These are phyloP conservation scores for Cygnus olor DNA, from an alignment of 2,797 vertebrate species.

Conservation along the genomic window DNA sequence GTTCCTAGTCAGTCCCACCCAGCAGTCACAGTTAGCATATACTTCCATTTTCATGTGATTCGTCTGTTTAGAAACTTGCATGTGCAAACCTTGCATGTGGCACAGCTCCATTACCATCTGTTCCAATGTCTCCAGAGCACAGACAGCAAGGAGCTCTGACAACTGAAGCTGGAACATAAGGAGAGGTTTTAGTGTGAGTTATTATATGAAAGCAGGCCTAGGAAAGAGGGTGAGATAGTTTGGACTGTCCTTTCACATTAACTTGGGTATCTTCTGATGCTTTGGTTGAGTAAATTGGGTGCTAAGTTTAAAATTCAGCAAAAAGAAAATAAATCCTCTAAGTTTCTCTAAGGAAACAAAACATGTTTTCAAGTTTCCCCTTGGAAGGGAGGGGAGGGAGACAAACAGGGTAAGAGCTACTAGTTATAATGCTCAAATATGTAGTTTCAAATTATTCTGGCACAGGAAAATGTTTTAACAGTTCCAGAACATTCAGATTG, in stretches of 20 bases:
- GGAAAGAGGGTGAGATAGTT: neutral
- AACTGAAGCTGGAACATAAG: neutral
- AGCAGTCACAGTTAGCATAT: neutral
- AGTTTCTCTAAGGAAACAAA: neutral
- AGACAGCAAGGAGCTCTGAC: neutral
- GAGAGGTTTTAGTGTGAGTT: neutral
- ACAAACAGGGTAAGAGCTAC: neutral
- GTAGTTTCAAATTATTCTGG: neutral
- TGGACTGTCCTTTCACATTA: neutral
- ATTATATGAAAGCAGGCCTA: neutral
- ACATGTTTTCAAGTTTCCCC: neutral
- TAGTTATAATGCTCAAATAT: neutral
- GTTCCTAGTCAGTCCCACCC: neutral
- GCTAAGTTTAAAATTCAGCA: neutral
- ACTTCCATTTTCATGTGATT: rapidly evolving
- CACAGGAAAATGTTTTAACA: neutral
- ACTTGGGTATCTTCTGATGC: neutral
- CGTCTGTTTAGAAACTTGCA: neutral
- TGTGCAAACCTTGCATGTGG: neutral
- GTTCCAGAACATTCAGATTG: neutral
- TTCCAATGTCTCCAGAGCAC: neutral
- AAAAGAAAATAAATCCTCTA: neutral
- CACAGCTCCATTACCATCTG: slow-evolving; percentile 52
- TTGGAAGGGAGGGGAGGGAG: neutral
- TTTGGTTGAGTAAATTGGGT: neutral